A percentile compares a stretch with the other conserved stretches of the same genome.
phyloP scores from a whole-genome alignment of 2,113 vertebrate species.

The Anthoscopus minutus region DNA sequence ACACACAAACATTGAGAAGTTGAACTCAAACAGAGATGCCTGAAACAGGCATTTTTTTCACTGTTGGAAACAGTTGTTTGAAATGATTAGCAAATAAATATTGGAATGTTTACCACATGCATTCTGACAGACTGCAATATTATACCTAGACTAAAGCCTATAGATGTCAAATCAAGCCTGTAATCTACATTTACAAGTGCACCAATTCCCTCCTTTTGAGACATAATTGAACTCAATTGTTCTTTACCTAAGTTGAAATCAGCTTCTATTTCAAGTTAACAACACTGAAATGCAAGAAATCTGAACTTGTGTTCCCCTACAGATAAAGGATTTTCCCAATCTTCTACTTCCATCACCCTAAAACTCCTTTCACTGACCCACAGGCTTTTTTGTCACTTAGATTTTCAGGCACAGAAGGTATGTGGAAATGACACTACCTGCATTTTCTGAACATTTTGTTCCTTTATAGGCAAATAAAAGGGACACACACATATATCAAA shows the following conservation, averaged over 20 bases:
- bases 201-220: neutral
- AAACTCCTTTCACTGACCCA: neutral
- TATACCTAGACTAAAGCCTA: neutral
- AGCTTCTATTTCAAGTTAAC: neutral
- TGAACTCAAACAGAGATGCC: neutral
- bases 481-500: neutral
- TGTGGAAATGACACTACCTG: neutral
- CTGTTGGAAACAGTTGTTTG: neutral
- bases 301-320: neutral
- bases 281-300: neutral
- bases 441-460: neutral
- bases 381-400: neutral
- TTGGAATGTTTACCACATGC: neutral
- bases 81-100: neutral
- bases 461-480: neutral
- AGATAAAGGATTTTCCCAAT: neutral
- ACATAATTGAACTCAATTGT: neutral
- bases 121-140: neutral
- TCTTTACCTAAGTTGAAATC: neutral
- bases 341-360: neutral
- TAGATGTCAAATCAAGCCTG: neutral
- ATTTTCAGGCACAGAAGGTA: neutral
- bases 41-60: neutral
- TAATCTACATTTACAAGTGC: neutral
- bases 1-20: neutral